Base-by-base conservation (phyloP, 2,797 vertebrate genomes). In the Xenentodon cancila region DNA sequence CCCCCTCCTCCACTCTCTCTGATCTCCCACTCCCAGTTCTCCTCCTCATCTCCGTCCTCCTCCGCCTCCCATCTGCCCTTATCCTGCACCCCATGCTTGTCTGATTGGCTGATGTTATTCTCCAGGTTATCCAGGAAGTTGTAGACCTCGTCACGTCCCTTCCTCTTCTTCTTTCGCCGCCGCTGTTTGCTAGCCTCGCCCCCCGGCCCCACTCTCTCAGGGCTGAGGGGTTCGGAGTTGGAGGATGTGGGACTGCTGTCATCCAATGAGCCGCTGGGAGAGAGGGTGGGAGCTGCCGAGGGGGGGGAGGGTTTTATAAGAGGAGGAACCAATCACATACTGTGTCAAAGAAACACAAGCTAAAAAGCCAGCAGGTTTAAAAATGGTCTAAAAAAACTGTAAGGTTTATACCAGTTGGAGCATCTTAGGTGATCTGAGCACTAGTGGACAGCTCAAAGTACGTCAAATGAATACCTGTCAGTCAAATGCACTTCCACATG, bases 121-220 rank as follows among this genome's bases (percentile, higher is more conserved):
- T 91, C 79, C 54, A 71, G 88, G 67, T 81, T 82, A 64, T 91
- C 89, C 84, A 91, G 57, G 59, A 92, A 84, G 82, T 89, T 68
- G 79, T 88, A 88, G 62, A 84, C 80, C 71, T 92, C 89, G 2
- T 92, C 88, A n/a, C 76, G 89, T 70, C 82, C 85, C 86, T 91
- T 93, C 85, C 89, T 91, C 88, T 93, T 94, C 86, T 94, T 93
- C 88, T 92, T 93, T 84, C 87, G 91, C 30, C 87, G 90, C 42
- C 90, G 91, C 81, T 94, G 88, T 79, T 83, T 89, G 73, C 80
- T 71, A 52, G 71, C 72, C 37, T 84, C 84, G 7, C 59, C 88
- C 70, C 84, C 91, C 0, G 66, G 82, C 71, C 87, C 84, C 45
- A 53, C 80, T 70, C 84, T 86, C 77, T 92, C 90, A 2, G 86